Evolutionary conservation across 2,113 vertebrate genomes (phyloP).

Genomic region (Myocastor coypus): DNA sequence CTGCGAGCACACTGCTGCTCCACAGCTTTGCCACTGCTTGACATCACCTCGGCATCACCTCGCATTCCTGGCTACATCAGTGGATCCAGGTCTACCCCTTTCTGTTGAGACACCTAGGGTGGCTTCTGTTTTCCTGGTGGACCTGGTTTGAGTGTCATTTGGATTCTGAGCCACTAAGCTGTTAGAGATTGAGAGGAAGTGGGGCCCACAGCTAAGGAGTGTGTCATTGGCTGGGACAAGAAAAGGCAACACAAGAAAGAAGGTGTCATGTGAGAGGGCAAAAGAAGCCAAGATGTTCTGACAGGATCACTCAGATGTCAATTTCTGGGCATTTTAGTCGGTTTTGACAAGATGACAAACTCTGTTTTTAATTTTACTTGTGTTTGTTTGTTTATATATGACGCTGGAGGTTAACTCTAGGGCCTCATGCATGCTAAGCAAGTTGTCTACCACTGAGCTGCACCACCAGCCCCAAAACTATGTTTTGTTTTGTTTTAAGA

Average conservation of each 20-base stretch:
- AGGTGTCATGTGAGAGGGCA: background rate
- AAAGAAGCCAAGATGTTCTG: background rate
- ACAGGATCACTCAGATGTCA: background rate
- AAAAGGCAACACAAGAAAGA: background rate
- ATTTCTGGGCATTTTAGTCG: background rate
- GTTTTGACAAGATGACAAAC: background rate
- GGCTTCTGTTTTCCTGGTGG: background rate
- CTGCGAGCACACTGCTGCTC: background rate
- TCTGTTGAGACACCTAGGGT: background rate
- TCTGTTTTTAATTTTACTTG: background rate
- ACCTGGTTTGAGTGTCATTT: background rate
- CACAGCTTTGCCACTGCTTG: background rate
- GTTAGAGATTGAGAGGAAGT: background rate
- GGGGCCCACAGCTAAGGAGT: background rate
- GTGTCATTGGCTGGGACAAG: rapidly evolving
- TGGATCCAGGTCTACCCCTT: background rate
- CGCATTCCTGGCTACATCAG: background rate
- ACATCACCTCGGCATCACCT: background rate
- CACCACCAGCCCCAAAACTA: background rate
- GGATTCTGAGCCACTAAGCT: background rate
- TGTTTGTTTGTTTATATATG: background rate
- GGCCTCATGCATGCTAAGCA: background rate
- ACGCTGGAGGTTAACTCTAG: background rate
- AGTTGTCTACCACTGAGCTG: background rate
- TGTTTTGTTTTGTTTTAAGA: too few relatives aligned